Conservation (phyloP, 2,797 vertebrate species). For the Semotilus atromaculatus region DNA sequence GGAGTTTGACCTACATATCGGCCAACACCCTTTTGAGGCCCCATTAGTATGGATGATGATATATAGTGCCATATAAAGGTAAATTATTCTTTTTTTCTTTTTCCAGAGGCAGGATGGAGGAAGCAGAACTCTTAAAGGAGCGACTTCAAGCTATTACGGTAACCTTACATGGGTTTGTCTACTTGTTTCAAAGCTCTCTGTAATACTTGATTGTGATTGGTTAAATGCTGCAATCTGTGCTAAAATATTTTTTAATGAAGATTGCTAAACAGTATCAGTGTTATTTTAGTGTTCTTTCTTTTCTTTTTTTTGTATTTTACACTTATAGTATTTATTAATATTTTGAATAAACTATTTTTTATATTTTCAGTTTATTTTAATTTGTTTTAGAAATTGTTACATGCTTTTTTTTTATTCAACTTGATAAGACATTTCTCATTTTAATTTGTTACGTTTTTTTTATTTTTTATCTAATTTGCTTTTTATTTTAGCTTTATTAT, state of each 20-base stretch:
- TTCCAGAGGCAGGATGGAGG: constrained; percentile 85
- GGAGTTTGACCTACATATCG: constrained; percentile 16
- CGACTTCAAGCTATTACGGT: constrained; percentile 96
- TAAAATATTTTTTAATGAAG: background rate
- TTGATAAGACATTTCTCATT: no score
- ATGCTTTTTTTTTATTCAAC: no score
- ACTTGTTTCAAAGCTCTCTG: background rate
- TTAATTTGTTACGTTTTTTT: no score
- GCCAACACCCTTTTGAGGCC: background rate
- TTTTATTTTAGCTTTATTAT: background rate
- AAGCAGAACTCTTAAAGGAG: constrained; percentile 90
- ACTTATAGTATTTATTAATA: background rate
- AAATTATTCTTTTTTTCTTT: background rate
- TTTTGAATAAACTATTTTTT: background rate
- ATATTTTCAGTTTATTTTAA: background rate
- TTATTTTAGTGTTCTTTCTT: no score
- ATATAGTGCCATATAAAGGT: constrained; percentile 23
- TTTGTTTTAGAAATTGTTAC: no score
- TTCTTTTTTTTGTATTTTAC: background rate
- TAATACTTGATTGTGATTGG: background rate
- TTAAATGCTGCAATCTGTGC: background rate
- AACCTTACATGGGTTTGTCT: constrained; percentile 59
- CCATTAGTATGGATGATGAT: background rate
- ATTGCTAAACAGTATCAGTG: no score
- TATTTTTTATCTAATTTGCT: no score